Evolutionary conservation across 2,888 invertebrate species (phyloP), one percentile per base, ranked within the genome.

Genomic region (Eupeodes latifasciatus): DNA sequence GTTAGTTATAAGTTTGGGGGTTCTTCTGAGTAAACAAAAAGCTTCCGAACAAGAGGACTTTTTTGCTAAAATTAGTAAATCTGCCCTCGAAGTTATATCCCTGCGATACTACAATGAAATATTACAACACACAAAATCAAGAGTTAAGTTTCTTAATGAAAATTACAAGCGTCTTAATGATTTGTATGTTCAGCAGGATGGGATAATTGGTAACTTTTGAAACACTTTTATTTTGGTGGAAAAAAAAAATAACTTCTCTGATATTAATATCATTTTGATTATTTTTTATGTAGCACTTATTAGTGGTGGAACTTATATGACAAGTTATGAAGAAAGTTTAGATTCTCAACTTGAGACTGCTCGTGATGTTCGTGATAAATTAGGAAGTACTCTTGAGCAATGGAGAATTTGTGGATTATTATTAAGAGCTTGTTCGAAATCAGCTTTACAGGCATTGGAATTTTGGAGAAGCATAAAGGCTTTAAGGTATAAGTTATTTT

Each of bases 31-130:
- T 90, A 90, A 91, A 89, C 91, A 92, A 19, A 93, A 93, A 91
- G 93, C 94, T 91, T 91, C 92, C 89, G 91, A 90, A 75, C 93
- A 94, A 86, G 93, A 94, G 91, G 93, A 94, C 85, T 94, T 94
- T 88, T 92, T 94, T 90, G 94, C 93, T 71, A 93, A 92, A 71
- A 89, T 94, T 47, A 94, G 93, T 83, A 92, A 93, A 90, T 91
- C 93, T 49, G 91, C 92, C 5, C 89, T 93, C 44, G 91, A 92
- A 77, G 79, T 92, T 51, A 90, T 91, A 36, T 90, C 92, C 64
- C 90, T 91, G 69, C 91, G 92, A 12, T 92, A 92, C 64, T 93
- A 92, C 53, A 90, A 90, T 0, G 93, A 94, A 66, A 91, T 94
- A 27, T 81, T 93, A 64, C 93, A 93, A 14, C 92, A 93, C 61